Percentiles rank a stretch among this genome's conserved stretches.
These are phyloP conservation scores for Erithacus rubecula DNA, from an alignment of 2,797 vertebrate genomes.

Conservation along the genomic window DNA sequence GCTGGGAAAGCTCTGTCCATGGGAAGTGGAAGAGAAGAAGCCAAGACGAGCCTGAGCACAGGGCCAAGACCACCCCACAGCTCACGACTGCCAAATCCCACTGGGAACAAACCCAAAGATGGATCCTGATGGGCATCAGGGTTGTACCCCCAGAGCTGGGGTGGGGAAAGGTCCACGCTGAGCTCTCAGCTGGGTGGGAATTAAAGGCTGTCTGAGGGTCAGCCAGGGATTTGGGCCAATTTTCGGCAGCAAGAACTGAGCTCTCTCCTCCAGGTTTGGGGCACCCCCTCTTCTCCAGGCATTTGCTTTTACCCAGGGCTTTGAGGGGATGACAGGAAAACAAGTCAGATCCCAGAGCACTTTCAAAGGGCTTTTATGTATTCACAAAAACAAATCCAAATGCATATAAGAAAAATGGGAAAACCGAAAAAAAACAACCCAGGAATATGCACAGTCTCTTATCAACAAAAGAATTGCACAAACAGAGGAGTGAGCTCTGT, in stretches of 20 bases:
- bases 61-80: not conserved
- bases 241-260: not conserved
- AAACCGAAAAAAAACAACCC: not conserved
- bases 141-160: not conserved
- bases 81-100: not conserved
- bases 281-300: not conserved
- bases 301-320: accelerated
- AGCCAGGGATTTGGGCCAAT: not conserved
- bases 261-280: not conserved
- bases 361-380: constrained; percentile 38
- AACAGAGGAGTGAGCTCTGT: not conserved
- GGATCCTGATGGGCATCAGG: not conserved
- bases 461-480: not conserved
- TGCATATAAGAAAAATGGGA: not conserved
- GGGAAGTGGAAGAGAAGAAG: not conserved
- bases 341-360: not conserved
- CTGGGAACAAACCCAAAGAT: not conserved
- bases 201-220: accelerated
- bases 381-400: constrained; percentile 44
- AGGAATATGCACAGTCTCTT: not conserved
- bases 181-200: not conserved
- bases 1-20: not conserved
- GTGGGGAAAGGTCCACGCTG: not conserved
- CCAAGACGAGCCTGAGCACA: not conserved
- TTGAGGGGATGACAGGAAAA: not conserved